These are phyloP conservation scores for Drosophila limbata DNA, from an alignment of 2,888 invertebrate species.

Conservation along the genomic window DNA sequence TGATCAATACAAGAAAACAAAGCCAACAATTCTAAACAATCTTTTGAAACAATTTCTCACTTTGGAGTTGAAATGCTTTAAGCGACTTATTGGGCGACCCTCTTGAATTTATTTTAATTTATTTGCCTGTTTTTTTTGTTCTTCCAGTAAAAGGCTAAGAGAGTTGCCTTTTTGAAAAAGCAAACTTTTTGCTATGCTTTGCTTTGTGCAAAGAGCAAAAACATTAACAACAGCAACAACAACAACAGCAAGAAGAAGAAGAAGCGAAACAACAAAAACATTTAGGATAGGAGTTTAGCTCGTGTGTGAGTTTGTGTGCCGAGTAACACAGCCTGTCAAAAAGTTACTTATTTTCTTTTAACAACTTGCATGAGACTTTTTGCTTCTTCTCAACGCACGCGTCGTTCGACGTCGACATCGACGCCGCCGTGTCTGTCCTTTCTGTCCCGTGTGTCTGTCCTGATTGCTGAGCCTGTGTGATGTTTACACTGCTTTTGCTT, in stretches of 20 bases:
- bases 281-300: slow-evolving; percentile 58
- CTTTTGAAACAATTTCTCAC: slow-evolving; percentile 32
- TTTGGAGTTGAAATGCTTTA: slow-evolving; percentile 20
- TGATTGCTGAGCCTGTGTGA: slow-evolving; percentile 71
- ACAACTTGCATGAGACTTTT: slow-evolving; percentile 77
- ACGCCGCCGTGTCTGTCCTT: neutral
- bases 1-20: neutral
- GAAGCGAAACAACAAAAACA: slow-evolving; percentile 39
- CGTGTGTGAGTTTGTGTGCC: slow-evolving; percentile 46
- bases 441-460: slow-evolving; percentile 34
- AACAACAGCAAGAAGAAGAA: slow-evolving; percentile 29
- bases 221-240: slow-evolving; percentile 19
- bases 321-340: slow-evolving; percentile 70
- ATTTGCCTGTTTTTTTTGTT: slow-evolving; percentile 54
- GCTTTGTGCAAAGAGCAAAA: slow-evolving; percentile 67
- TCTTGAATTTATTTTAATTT: slow-evolving; percentile 73
- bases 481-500: slow-evolving; percentile 80
- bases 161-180: slow-evolving; percentile 70
- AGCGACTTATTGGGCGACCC: slow-evolving; percentile 51
- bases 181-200: slow-evolving; percentile 72
- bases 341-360: slow-evolving; percentile 81
- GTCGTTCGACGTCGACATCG: slow-evolving; percentile 13
- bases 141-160: slow-evolving; percentile 63
- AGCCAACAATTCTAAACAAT: slow-evolving; percentile 8
- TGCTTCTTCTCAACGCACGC: slow-evolving; percentile 33